Conservation (phyloP, 2,888 invertebrate genomes). For the Eurytoma adleriae region DNA sequence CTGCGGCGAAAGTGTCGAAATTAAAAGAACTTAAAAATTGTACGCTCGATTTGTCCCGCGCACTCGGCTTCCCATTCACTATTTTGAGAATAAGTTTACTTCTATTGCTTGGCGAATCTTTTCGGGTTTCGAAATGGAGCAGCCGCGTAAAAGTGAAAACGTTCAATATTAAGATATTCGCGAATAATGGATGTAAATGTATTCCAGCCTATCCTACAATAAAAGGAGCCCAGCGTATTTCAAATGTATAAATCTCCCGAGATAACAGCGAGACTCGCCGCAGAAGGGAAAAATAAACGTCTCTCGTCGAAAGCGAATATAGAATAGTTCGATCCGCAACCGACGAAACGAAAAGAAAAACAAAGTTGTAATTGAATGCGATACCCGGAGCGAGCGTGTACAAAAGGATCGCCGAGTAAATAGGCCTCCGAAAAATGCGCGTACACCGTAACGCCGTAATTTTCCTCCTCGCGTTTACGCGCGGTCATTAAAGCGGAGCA, state of each 20-base stretch:
- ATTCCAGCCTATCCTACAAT: neutral
- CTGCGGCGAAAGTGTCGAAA: constrained; percentile 28
- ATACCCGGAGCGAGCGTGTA: neutral
- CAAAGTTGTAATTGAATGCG: neutral
- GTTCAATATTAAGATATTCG: constrained; percentile 18
- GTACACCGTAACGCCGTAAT: constrained; percentile 24
- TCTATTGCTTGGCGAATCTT: constrained; percentile 16
- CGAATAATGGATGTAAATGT: constrained; percentile 27
- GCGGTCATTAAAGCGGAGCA: constrained; percentile 32
- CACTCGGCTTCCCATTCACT: neutral
- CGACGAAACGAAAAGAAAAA: neutral
- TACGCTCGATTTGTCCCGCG: constrained; percentile 9
- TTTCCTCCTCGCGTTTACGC: constrained; percentile 10
- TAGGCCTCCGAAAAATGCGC: neutral
- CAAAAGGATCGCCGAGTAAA: constrained; percentile 34
- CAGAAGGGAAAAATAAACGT: neutral
- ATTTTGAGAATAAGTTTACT: neutral
- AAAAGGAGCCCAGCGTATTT: constrained; percentile 1
- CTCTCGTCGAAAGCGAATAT: neutral
- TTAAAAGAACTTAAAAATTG: constrained; percentile 17
- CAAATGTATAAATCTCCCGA: constrained; percentile 1
- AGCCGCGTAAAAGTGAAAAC: neutral
- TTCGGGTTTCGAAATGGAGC: constrained; percentile 1
- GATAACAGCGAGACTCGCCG: constrained; percentile 11
- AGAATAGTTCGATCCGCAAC: neutral